Conservation (phyloP, 2,113 vertebrate species). For the Bos javanicus region DNA sequence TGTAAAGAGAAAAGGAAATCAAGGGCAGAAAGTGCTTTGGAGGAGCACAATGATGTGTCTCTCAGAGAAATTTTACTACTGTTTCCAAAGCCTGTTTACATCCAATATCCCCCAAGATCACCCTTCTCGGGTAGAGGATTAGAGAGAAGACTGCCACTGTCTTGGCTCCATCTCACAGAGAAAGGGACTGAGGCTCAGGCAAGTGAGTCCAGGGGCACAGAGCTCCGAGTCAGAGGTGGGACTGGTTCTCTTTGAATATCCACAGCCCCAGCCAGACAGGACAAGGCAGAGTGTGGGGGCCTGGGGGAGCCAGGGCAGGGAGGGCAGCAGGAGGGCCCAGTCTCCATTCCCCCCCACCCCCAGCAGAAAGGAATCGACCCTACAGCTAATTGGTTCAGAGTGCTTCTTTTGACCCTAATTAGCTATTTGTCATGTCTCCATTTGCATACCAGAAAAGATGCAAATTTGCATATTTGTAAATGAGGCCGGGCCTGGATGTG, state of each 20-base stretch:
- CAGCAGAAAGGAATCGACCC: conserved; percentile 69
- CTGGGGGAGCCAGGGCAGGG: not conserved
- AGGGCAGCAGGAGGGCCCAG: not conserved
- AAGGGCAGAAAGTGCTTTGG: not conserved
- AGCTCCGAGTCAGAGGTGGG: not conserved
- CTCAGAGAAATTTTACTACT: not conserved
- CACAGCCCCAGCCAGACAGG: not conserved
- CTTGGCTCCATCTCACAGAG: not conserved
- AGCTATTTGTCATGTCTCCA: conserved; percentile 90
- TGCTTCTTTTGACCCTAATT: conserved; percentile 96
- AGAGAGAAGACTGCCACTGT: not conserved
- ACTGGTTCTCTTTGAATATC: not conserved
- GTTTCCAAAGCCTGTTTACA: not conserved
- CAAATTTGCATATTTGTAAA: conserved; percentile 95
- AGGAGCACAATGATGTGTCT: not conserved
- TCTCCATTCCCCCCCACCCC: not conserved
- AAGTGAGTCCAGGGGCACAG: not conserved
- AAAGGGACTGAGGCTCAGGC: not conserved
- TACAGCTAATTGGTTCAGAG: conserved; percentile 89
- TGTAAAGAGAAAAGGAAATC: not conserved
- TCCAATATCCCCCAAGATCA: not conserved
- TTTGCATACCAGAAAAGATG: conserved; percentile 95
- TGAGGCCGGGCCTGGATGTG: conserved; percentile 85
- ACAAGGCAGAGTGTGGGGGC: not conserved
- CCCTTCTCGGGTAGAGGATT: not conserved